Evolutionary conservation across 2,888 invertebrate genomes (phyloP).

Genomic region (Noctua janthina): DNA sequence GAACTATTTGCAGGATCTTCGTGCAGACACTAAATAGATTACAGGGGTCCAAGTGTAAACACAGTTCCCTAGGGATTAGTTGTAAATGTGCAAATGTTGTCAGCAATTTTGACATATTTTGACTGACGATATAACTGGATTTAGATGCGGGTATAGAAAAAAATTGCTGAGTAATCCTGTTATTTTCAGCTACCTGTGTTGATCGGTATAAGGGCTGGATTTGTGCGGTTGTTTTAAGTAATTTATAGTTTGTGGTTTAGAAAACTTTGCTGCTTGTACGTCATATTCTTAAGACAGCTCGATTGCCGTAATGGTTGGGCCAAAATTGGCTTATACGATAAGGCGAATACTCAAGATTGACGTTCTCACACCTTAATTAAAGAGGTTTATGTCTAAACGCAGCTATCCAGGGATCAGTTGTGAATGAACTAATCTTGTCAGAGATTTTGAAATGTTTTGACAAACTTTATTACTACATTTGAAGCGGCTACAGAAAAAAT

Average conservation of each 20-base stretch:
- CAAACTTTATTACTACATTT: too few species aligned
- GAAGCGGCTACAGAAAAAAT: background rate
- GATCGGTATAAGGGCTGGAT: slow-evolving; percentile 41
- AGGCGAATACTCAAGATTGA: too few species aligned
- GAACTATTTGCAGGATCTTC: too few species aligned
- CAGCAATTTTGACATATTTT: slow-evolving; percentile 81
- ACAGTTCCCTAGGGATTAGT: slow-evolving; percentile 77
- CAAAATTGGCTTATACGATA: background rate
- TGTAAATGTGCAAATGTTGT: slow-evolving; percentile 80
- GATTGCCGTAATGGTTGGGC: too few species aligned
- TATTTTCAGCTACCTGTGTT: slow-evolving; percentile 79
- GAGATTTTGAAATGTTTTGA: background rate
- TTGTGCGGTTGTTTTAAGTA: slow-evolving; percentile 14
- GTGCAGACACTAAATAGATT: too few species aligned
- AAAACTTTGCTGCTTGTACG: background rate
- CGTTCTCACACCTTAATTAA: background rate
- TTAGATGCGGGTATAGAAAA: slow-evolving; percentile 36
- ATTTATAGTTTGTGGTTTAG: background rate
- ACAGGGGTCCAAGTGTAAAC: slow-evolving; percentile 74
- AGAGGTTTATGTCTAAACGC: background rate
- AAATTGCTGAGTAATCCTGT: slow-evolving; percentile 82
- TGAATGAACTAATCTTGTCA: background rate
- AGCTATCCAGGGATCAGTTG: background rate
- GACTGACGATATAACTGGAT: slow-evolving; percentile 79
- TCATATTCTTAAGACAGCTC: background rate